Evolutionary conservation across 2,888 invertebrate species (phyloP).

Genomic region (Lasioglossum oenotherae): DNA sequence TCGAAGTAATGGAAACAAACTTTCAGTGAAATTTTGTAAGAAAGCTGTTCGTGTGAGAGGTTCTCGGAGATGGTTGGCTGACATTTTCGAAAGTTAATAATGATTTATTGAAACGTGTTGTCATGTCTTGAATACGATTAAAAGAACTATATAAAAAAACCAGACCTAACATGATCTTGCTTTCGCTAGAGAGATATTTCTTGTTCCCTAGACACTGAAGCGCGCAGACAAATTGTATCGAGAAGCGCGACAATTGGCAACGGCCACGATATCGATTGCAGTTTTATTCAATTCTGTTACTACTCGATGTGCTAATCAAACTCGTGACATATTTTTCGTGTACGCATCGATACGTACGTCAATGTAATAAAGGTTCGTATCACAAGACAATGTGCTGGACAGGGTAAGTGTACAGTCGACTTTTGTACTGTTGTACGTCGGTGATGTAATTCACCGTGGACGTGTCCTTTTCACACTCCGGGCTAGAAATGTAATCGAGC

Average conservation of each 20-base stretch:
- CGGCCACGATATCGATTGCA: background rate
- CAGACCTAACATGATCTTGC: constrained; percentile 12
- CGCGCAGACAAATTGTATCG: background rate
- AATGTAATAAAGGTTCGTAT: constrained; percentile 40
- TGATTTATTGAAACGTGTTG: constrained; percentile 81
- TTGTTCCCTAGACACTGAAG: background rate
- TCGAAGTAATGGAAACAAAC: constrained; percentile 63
- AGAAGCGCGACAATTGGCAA: background rate
- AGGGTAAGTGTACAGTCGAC: constrained; percentile 69
- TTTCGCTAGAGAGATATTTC: background rate
- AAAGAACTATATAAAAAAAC: constrained; percentile 66
- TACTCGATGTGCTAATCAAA: background rate
- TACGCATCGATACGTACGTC: background rate
- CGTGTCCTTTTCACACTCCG: constrained; percentile 59
- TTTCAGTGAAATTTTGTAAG: constrained; percentile 65
- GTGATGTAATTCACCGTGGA: constrained; percentile 68
- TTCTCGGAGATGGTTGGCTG: constrained; percentile 76
- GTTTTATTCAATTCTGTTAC: constrained; percentile 25
- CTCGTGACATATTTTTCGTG: constrained; percentile 14
- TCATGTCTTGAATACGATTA: constrained; percentile 80
- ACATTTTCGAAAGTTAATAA: constrained; percentile 78
- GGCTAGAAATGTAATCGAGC: constrained; percentile 69
- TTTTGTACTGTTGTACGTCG: constrained; percentile 74
- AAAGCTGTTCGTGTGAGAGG: constrained; percentile 70
- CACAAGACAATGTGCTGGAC: constrained; percentile 40